Conservation (phyloP, 1,140 invertebrate genomes). For the Zaprionus lachaisei region DNA sequence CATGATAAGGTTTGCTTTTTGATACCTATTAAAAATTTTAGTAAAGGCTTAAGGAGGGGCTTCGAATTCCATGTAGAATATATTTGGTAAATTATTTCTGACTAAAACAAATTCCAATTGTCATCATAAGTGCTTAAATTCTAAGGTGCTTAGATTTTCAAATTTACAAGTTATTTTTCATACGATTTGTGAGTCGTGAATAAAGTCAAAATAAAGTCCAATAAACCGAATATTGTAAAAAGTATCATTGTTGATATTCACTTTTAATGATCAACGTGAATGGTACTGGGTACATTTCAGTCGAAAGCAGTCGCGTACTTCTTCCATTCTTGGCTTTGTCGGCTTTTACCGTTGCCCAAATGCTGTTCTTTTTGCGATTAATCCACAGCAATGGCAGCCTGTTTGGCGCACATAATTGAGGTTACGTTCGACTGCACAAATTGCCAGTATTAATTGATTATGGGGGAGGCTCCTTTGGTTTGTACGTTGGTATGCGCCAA, state of each 20-base stretch:
- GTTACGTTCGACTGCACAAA: conserved; percentile 79
- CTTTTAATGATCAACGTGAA: too few species aligned
- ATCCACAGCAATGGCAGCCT: conserved; percentile 66
- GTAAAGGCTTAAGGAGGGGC: too few species aligned
- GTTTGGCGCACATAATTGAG: conserved; percentile 82
- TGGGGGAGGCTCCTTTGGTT: conserved; percentile 26
- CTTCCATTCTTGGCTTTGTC: conserved; percentile 16
- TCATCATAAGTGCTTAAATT: too few species aligned
- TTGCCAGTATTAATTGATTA: conserved; percentile 81
- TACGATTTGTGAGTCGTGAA: too few species aligned
- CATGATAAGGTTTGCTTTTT: background rate
- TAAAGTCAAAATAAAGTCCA: too few species aligned
- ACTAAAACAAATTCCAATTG: too few species aligned
- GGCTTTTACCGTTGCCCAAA: conserved; percentile 54
- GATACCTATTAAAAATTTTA: background rate
- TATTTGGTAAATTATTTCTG: too few species aligned
- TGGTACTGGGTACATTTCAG: background rate
- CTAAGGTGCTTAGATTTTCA: too few species aligned
- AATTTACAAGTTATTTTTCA: too few species aligned
- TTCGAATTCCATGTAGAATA: too few species aligned
- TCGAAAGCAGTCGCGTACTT: background rate
- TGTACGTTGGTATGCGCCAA: background rate
- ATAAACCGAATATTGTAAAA: too few species aligned
- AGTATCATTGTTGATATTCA: too few species aligned
- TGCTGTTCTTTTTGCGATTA: conserved; percentile 76